phyloP scores from a whole-genome alignment of 2,113 vertebrate genomes.

The Anolis sagrei region DNA sequence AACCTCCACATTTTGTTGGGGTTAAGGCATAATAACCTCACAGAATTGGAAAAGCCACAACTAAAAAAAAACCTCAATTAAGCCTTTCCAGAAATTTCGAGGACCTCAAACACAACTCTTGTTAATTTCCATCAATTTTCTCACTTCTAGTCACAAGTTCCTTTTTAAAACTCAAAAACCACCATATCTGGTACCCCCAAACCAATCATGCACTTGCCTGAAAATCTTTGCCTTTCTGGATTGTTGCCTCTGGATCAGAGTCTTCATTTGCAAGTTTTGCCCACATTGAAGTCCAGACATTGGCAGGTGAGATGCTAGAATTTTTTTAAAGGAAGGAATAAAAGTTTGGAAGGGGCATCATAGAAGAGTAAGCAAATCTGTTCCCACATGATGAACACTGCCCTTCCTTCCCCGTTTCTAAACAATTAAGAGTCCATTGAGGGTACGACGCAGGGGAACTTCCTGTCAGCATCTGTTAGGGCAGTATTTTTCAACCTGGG shows the following conservation, averaged over 20 bases:
- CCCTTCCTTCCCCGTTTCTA: too few species aligned
- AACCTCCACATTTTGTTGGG: too few species aligned
- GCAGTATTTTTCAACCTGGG: too few species aligned
- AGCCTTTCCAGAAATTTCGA: too few species aligned
- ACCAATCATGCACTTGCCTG: slow-evolving; percentile 69
- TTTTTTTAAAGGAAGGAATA: not conserved
- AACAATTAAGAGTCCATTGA: too few species aligned
- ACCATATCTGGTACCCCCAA: too few species aligned
- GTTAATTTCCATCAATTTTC: not conserved
- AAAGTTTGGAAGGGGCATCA: not conserved
- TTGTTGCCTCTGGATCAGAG: slow-evolving; percentile 58
- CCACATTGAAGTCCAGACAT: slow-evolving; percentile 85
- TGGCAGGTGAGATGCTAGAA: slow-evolving; percentile 83
- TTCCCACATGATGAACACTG: not conserved
- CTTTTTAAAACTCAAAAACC: not conserved
- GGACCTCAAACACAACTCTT: too few species aligned
- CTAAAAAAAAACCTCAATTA: too few species aligned
- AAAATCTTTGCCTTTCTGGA: slow-evolving; percentile 69
- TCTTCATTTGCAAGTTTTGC: slow-evolving; percentile 72
- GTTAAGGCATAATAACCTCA: too few species aligned
- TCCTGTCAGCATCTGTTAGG: too few species aligned
- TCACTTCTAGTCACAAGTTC: not conserved
- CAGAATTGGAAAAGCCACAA: too few species aligned
- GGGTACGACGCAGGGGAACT: too few species aligned
- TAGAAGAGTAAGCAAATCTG: not conserved